A percentile compares a stretch with the other conserved stretches of the same genome.
Evolutionary conservation across 2,888 invertebrate species (phyloP).

Genomic region (Cyclophora albipunctata): DNA sequence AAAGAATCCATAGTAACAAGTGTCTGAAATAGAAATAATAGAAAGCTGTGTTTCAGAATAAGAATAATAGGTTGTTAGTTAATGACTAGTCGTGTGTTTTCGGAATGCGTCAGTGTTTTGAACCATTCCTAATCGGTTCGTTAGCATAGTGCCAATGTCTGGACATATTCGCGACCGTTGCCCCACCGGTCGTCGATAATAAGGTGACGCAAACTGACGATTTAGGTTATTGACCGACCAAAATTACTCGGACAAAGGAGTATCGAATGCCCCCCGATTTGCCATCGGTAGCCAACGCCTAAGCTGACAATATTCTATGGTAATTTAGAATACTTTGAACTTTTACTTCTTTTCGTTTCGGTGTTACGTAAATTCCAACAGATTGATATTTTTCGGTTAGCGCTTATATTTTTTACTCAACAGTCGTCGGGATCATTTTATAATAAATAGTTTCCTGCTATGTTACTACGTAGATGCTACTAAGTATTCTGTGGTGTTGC

Average conservation of each 20-base stretch:
- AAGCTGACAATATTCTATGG: slow-evolving; percentile 7
- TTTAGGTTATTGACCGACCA: slow-evolving; percentile 52
- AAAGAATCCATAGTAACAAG: slow-evolving; percentile 14
- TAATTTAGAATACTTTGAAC: slow-evolving; percentile 12
- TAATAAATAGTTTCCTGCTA: background rate
- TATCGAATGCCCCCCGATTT: slow-evolving; percentile 26
- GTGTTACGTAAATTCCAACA: too few species aligned
- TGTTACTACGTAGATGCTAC: background rate
- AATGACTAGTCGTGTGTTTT: slow-evolving; percentile 33
- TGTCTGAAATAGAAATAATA: slow-evolving; percentile 17
- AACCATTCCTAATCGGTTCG: slow-evolving; percentile 55
- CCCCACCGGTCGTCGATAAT: slow-evolving; percentile 30
- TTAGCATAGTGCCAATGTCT: slow-evolving; percentile 44
- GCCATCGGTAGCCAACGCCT: background rate
- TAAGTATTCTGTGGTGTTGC: too few species aligned
- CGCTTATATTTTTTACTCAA: too few species aligned
- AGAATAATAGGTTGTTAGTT: slow-evolving; percentile 21
- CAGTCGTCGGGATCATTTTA: background rate
- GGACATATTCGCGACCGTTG: slow-evolving; percentile 41
- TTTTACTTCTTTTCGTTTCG: slow-evolving; percentile 1
- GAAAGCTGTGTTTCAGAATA: slow-evolving; percentile 18
- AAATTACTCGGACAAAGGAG: slow-evolving; percentile 35
- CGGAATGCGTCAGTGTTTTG: slow-evolving; percentile 31
- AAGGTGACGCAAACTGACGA: slow-evolving; percentile 47
- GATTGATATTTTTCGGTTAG: too few species aligned